phyloP scores from a whole-genome alignment of 2,888 invertebrate species.

The Polyploca ridens region DNA sequence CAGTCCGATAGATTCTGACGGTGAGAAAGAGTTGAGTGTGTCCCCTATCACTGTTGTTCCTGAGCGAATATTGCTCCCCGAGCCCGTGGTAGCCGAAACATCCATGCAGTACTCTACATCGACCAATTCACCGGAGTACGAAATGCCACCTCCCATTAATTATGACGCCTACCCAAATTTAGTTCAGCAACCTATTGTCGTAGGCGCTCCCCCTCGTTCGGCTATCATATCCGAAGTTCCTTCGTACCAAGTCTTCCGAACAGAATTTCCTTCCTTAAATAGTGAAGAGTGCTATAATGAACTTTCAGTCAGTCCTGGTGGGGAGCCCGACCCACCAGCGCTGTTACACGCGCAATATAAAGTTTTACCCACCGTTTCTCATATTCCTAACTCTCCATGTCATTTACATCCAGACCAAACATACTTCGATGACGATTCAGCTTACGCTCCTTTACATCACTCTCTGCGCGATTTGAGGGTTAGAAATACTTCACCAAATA shows the following conservation, averaged over 20 bases:
- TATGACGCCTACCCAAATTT: constrained; percentile 70
- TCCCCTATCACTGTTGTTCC: constrained; percentile 73
- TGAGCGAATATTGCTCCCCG: constrained; percentile 69
- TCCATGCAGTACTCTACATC: constrained; percentile 76
- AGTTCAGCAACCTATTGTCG: constrained; percentile 35
- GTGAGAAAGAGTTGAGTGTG: constrained; percentile 51
- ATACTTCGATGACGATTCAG: constrained; percentile 51
- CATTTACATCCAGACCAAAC: constrained; percentile 73
- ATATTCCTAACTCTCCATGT: constrained; percentile 78
- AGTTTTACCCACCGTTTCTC: constrained; percentile 75
- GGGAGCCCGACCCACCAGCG: constrained; percentile 67
- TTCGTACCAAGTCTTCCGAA: constrained; percentile 66
- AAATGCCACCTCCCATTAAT: constrained; percentile 77
- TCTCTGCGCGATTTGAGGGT: constrained; percentile 69
- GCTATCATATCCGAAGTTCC: constrained; percentile 70
- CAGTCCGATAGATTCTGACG: constrained; percentile 54
- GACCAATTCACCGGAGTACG: constrained; percentile 71
- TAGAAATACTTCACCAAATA: constrained; percentile 58
- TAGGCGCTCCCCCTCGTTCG: constrained; percentile 46
- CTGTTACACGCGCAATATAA: constrained; percentile 76
- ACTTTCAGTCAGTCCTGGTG: constrained; percentile 67
- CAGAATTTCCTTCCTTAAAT: constrained; percentile 50
- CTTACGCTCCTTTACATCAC: constrained; percentile 53
- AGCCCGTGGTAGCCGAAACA: constrained; percentile 72
- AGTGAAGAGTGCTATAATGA: constrained; percentile 63